phyloP scores from a whole-genome alignment of 1,140 invertebrate genomes.

The Trialeurodes vaporariorum region DNA sequence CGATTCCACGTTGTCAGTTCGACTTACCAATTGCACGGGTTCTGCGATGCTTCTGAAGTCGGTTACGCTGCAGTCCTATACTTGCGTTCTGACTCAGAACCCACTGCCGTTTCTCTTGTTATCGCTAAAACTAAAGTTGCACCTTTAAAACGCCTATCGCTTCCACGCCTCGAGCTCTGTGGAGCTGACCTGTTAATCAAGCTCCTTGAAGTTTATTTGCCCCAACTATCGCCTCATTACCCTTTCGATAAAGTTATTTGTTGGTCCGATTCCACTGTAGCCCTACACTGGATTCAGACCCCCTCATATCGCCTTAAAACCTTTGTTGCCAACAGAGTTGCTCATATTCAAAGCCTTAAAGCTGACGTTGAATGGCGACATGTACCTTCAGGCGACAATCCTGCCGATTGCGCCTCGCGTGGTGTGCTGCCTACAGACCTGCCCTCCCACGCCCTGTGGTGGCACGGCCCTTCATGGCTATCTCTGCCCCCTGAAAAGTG shows the following conservation, averaged over 20 bases:
- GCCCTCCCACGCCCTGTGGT: too few species aligned
- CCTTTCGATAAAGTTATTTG: not conserved
- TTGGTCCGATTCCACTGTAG: slow-evolving; percentile 12
- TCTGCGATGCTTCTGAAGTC: slow-evolving; percentile 26
- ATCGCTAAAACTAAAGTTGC: slow-evolving; percentile 32
- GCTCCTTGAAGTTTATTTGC: slow-evolving; percentile 25
- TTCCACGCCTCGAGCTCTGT: slow-evolving; percentile 34
- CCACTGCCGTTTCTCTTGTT: slow-evolving; percentile 20
- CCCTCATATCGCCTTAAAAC: slow-evolving; percentile 20
- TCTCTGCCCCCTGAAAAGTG: too few species aligned
- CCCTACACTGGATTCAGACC: slow-evolving; percentile 23
- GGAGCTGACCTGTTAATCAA: too few species aligned
- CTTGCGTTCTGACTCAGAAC: not conserved
- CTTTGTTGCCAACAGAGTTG: slow-evolving; percentile 29
- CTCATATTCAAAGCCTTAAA: too few species aligned
- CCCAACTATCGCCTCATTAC: slow-evolving; percentile 9
- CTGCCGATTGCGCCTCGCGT: too few species aligned
- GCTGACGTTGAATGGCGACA: too few species aligned
- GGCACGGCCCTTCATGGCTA: too few species aligned
- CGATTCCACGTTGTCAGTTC: too few species aligned
- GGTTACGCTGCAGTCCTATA: slow-evolving; percentile 29
- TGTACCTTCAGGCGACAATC: too few species aligned
- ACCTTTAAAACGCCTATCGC: slow-evolving; percentile 30
- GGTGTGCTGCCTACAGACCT: too few species aligned
- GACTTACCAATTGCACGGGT: slow-evolving; percentile 27